Base-by-base conservation (phyloP, 1,140 invertebrate genomes). In the Solen grandis region DNA sequence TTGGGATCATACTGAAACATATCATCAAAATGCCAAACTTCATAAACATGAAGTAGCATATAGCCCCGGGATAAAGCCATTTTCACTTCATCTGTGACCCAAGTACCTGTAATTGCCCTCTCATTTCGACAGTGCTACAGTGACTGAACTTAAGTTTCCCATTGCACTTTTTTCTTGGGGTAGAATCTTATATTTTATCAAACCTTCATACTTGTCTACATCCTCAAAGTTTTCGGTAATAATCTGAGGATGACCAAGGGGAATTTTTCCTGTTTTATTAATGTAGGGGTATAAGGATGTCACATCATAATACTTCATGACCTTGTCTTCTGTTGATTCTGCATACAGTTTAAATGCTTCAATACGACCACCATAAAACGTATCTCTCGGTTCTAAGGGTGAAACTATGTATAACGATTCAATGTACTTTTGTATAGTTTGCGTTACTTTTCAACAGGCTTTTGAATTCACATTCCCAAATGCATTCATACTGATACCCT, bases 321-420 rank as follows among this genome's bases (percentile, higher is more conserved):
- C 8, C 2, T 50, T 50, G 8, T 69, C 66, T 52, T 3, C 31
- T 27, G 66, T 52, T 8, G 46, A 50, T 35, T 69, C 66, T 69
- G 38, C 66, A 27, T 69, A 69, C 66, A 69, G 29, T 69, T 69
- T 50, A 54, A 69, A 69, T 33, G 41, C 66, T 69, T 69, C 66
- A n/a, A 50, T 69, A 1, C 66, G 66, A 5, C 66, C 76, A n/a
- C 66, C 66, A 50, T 54, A 13, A 25, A 69, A 65, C n/a, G 38
- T 50, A 69, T 69, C 41, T 69, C 66, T 50, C 22, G 38, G 66
- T 52, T 69, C 66, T 69, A 69, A 29, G 4, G 66, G 41, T 25
- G 36, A 19, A 13, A 22, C 46, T 41, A 41, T 19, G 33, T 70
- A 46, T 35, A 70, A 36, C 31, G 50, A 55, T 2, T 70, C 27